These are phyloP conservation scores for Dendronephthya gigantea DNA, from an alignment of 64 coral and sea anemone genomes.

Conservation along the genomic window DNA sequence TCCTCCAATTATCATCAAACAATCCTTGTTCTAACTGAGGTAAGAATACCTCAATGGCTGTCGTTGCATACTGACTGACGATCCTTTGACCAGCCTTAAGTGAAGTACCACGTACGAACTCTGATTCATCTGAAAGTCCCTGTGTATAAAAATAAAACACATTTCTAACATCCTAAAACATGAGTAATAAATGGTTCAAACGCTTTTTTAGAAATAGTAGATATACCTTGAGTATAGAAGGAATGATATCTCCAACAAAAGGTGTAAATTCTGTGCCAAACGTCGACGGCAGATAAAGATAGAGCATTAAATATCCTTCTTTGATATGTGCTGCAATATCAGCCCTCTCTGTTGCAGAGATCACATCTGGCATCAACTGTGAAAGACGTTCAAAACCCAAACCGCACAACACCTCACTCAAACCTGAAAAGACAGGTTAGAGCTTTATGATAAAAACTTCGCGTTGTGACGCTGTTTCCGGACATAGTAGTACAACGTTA, in stretches of 20 bases:
- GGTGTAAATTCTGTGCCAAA: slow-evolving; percentile 74
- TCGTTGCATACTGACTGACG: slow-evolving; percentile 77
- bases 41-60: slow-evolving; percentile 74
- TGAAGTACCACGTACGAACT: slow-evolving; percentile 83
- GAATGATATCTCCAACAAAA: slow-evolving; percentile 70
- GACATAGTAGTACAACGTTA: no score
- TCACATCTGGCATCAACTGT: slow-evolving; percentile 89
- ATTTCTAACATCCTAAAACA: no score
- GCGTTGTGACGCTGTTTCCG: no score
- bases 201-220: no score
- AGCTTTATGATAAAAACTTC: no score
- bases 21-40: slow-evolving; percentile 75
- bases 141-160: not conserved
- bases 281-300: slow-evolving; percentile 75
- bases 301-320: slow-evolving; percentile 93
- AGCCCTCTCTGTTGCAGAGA: slow-evolving; percentile 60
- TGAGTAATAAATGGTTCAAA: no score
- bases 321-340: slow-evolving; percentile 72
- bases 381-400: slow-evolving; percentile 63
- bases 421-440: slow-evolving; percentile 27
- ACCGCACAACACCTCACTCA: slow-evolving; percentile 85
- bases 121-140: slow-evolving; percentile 90
- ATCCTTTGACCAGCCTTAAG: slow-evolving; percentile 84
- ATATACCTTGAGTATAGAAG: slow-evolving; percentile 77
- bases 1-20: slow-evolving; percentile 99